Conservation (phyloP, 2,797 vertebrate genomes). For the Cossypha niveicapilla region DNA sequence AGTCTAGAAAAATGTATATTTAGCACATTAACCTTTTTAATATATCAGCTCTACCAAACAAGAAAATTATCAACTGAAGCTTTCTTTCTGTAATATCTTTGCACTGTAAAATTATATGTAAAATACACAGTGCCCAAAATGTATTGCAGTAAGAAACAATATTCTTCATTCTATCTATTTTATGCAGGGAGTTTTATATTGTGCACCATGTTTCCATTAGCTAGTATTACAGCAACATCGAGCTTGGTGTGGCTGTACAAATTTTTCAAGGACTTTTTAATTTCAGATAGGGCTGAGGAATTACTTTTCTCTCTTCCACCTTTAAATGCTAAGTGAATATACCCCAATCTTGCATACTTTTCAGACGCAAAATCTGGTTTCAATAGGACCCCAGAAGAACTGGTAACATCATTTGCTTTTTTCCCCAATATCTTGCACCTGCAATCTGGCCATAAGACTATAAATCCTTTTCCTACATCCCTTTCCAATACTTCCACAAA, state of each 20-base stretch:
- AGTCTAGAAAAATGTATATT: slow-evolving; percentile 13
- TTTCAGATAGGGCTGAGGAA: neutral
- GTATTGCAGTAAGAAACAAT: neutral
- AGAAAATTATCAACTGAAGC: neutral
- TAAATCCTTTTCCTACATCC: neutral
- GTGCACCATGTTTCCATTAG: neutral
- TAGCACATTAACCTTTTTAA: slow-evolving; percentile 19
- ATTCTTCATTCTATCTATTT: neutral
- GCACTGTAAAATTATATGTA: neutral
- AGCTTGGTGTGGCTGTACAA: neutral
- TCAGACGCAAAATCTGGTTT: neutral
- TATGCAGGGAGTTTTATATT: neutral
- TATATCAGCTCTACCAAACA: slow-evolving; percentile 15
- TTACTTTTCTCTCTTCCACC: neutral
- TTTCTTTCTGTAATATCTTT: slow-evolving; percentile 22
- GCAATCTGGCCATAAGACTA: neutral
- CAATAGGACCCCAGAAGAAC: neutral
- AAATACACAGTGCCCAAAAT: neutral
- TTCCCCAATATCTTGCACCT: neutral
- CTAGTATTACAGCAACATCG: neutral
- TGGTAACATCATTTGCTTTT: neutral
- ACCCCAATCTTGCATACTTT: neutral
- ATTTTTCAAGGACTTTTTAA: neutral
- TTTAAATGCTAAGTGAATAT: neutral
- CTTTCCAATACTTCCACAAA: neutral